Conservation (phyloP, 1,140 invertebrate species). For the Babylonia areolata region DNA sequence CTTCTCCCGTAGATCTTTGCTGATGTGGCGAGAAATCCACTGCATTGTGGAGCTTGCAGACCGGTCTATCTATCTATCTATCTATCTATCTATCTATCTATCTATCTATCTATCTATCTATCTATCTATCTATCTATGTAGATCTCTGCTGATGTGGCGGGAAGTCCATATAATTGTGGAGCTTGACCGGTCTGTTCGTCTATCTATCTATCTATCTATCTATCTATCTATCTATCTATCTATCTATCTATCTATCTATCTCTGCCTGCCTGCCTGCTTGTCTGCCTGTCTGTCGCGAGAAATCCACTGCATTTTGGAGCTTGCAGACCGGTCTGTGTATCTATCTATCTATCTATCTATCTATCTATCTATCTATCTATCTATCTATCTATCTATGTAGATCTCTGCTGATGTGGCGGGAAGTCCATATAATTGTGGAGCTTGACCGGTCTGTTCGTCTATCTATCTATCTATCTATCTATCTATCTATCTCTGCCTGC, state of each 20-base stretch:
- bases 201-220: not conserved
- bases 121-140: not conserved
- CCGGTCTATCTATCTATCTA: not conserved
- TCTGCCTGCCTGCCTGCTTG: not conserved
- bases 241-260: not conserved
- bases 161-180: no score
- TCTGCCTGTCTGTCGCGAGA: no score
- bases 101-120: not conserved
- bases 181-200: not conserved
- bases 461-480: not conserved
- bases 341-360: not conserved
- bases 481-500: not conserved
- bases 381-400: not conserved
- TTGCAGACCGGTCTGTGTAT: no score
- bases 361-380: not conserved
- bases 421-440: no score
- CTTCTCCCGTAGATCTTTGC: not conserved
- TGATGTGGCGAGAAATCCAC: not conserved
- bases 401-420: no score
- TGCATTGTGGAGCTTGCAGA: not conserved
- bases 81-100: not conserved
- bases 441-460: not conserved
- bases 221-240: slow-evolving; percentile 9
- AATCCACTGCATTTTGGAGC: no score
- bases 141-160: no score